Conservation (phyloP, 2,888 invertebrate species). For the Homarus gammarus region DNA sequence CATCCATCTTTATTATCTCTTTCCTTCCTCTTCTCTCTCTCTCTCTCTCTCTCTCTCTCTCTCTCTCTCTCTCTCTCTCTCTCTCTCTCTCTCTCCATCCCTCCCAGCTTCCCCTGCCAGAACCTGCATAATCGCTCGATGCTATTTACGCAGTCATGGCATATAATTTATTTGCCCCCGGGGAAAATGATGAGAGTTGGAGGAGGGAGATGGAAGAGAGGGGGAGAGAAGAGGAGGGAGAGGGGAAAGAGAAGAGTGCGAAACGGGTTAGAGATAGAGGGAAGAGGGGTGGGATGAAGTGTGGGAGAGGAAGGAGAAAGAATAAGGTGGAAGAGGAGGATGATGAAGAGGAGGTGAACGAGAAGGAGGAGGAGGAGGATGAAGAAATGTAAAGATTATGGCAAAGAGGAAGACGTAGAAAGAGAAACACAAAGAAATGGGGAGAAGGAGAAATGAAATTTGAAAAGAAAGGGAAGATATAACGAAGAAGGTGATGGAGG, state of each 20-base stretch:
- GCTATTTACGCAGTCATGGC: slow-evolving; percentile 12
- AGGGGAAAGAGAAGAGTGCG: neutral
- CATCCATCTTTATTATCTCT: too few species aligned
- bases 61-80: neutral
- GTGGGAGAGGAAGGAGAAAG: neutral
- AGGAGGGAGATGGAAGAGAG: neutral
- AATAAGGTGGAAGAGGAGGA: neutral
- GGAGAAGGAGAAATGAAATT: too few species aligned
- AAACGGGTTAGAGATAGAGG: neutral
- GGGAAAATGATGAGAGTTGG: neutral
- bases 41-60: too few species aligned
- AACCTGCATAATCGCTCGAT: slow-evolving; percentile 1
- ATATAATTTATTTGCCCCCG: slow-evolving; percentile 12
- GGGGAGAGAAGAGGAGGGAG: neutral
- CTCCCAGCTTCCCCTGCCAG: neutral
- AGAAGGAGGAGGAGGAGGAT: neutral
- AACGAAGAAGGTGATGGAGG: neutral
- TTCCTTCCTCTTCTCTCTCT: too few species aligned
- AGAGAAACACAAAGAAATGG: neutral
- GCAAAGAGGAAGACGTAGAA: neutral
- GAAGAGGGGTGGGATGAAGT: neutral
- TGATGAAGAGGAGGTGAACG: neutral
- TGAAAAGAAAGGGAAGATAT: neutral
- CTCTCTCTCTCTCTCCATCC: neutral
- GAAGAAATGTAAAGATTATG: neutral